A percentile compares a stretch with the other conserved stretches of the same genome.
phyloP scores from a whole-genome alignment of 2,113 vertebrate genomes.

The Macaca mulatta region DNA sequence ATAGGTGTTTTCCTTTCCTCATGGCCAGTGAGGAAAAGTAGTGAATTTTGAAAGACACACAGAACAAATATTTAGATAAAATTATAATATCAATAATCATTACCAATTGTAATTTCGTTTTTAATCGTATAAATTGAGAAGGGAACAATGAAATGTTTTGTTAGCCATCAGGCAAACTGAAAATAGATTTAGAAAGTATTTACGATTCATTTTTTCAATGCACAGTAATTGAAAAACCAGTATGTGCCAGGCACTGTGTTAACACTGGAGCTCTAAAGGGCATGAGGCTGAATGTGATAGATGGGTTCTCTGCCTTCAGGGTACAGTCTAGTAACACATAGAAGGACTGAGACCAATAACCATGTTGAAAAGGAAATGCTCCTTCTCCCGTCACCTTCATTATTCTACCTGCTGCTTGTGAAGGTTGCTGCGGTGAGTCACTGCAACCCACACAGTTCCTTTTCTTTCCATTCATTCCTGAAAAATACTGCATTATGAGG shows the following conservation, averaged over 20 bases:
- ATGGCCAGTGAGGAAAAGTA: not conserved
- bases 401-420: fast-evolving
- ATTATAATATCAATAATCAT: not conserved
- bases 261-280: not conserved
- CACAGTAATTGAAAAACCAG: not conserved
- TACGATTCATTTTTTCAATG: not conserved
- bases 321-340: not conserved
- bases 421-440: not conserved
- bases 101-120: not conserved
- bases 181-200: constrained; percentile 47
- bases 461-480: not conserved
- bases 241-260: not conserved
- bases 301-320: not conserved
- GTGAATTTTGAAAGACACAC: not conserved
- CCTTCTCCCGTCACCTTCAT: not conserved
- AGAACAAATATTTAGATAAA: not conserved
- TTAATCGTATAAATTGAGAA: constrained; percentile 6
- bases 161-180: not conserved
- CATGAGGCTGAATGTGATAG: not conserved
- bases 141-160: not conserved
- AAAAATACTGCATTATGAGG: not conserved
- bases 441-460: not conserved
- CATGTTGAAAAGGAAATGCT: not conserved
- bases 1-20: not conserved
- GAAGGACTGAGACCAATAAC: not conserved